These are phyloP conservation scores for Craseonycteris thonglongyai DNA, from an alignment of 2,113 vertebrate species.

Conservation along the genomic window DNA sequence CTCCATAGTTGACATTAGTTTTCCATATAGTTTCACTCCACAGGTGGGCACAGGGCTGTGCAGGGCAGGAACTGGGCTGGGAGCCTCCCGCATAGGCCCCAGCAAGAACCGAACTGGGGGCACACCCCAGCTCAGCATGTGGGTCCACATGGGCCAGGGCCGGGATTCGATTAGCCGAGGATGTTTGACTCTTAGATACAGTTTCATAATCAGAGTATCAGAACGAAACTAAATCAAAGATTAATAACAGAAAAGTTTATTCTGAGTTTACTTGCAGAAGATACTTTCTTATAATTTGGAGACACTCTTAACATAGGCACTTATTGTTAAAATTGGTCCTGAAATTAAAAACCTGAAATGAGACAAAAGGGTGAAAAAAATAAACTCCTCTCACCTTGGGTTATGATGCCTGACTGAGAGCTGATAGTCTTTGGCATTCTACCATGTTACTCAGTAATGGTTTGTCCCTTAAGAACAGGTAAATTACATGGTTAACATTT, in stretches of 20 bases:
- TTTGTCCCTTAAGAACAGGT: neutral
- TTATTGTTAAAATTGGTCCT: neutral
- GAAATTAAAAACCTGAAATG: neutral
- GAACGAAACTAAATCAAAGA: neutral
- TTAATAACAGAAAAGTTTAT: neutral
- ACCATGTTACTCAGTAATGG: neutral
- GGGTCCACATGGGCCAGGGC: too few relatives aligned
- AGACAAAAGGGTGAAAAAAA: neutral
- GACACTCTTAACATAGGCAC: neutral
- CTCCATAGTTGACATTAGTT: too few relatives aligned
- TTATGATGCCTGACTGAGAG: neutral
- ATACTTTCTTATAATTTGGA: neutral
- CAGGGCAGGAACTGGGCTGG: too few relatives aligned
- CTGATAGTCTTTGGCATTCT: neutral
- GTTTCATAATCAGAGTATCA: neutral
- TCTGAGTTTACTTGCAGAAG: neutral
- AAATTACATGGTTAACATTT: neutral
- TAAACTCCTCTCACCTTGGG: neutral
- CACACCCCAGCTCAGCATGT: too few relatives aligned
- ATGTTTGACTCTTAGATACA: neutral
- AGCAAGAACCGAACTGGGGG: too few relatives aligned
- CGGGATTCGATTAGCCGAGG: too few relatives aligned
- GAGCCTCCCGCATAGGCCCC: too few relatives aligned
- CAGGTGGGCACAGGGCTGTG: too few relatives aligned
- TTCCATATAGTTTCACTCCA: too few relatives aligned